Evolutionary conservation across 2,888 invertebrate species (phyloP), one percentile per base, ranked within the genome.

Genomic region (Ametastegia equiseti): DNA sequence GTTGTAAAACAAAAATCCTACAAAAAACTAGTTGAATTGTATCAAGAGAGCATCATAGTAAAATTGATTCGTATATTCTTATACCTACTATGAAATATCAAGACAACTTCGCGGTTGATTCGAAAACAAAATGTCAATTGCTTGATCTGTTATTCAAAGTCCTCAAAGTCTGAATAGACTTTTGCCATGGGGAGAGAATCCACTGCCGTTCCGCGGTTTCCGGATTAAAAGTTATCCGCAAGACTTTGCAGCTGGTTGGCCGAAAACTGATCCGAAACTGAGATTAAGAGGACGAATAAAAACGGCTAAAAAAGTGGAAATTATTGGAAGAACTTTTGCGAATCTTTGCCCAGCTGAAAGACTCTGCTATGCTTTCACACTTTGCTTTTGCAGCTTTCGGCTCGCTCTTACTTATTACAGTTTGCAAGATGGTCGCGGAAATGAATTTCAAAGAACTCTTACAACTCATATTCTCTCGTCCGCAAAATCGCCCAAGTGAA

Each of bases 181-280:
- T 42, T 11, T 7, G n/a, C 69, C 23, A 69, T 42, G 11, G 7
- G 13, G 9, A 69, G 9, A 39, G 11, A 39, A n/a, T 36, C 13
- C n/a, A 39, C 4, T 39, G 36, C 9, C 23, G 33, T 39, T 2
- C 23, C 23, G 23, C 33, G 23, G 19, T n/a, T 67, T 39, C 1
- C 19, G 67, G 67, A 36, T 67, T 67, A 67, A 19, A 36, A 67
- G 67, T 39, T 67, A 67, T 7, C 19, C n/a, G 36, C 11, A 13
- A 39, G 69, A 69, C 42, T 69, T 69, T 42, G 42, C 42, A 36
- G n/a, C 39, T 23, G 39, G 23, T 39, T 42, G 19, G 23, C 42
- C 15, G 36, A 67, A 42, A 67, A 39, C 67, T 73, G 30, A 47
- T 47, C 27, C 47, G 30, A 73, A 73, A 73, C 73, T 73, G 30